Percentiles rank a stretch among this genome's conserved stretches.
Evolutionary conservation across 2,797 vertebrate species (phyloP).

Genomic region (Danio tinwini): DNA sequence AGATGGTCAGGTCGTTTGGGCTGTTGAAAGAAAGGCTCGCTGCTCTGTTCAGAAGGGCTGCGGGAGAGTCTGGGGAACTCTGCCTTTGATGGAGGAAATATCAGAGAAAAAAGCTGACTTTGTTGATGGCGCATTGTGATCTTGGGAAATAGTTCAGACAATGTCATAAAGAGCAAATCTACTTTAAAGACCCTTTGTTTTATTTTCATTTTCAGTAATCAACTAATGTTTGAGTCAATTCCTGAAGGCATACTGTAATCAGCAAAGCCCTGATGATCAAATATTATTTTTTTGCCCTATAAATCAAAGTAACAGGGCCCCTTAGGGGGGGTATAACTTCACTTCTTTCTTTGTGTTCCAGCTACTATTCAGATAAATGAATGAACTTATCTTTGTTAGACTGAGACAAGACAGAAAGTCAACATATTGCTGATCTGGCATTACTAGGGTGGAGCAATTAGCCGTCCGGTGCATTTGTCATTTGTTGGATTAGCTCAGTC

Average conservation of each 20-base stretch:
- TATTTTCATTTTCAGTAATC: constrained; percentile 3
- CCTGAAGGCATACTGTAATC: constrained; percentile 1
- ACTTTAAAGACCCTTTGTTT: not conserved
- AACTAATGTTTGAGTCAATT: not conserved
- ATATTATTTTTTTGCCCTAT: not conserved
- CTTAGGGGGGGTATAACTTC: not conserved
- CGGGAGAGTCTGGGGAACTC: constrained; percentile 53
- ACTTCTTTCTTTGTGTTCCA: constrained; percentile 3
- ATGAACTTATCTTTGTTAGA: constrained; percentile 64
- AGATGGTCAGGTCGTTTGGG: constrained; percentile 44
- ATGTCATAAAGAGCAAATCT: constrained; percentile 21
- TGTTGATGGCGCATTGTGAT: constrained; percentile 11
- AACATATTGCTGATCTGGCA: constrained; percentile 73
- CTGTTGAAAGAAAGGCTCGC: constrained; percentile 51
- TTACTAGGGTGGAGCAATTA: constrained; percentile 48
- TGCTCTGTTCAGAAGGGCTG: constrained; percentile 39
- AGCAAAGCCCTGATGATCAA: not conserved
- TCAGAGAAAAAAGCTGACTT: constrained; percentile 34
- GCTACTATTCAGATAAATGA: constrained; percentile 9
- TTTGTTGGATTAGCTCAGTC: constrained; percentile 61
- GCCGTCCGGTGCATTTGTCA: constrained; percentile 54
- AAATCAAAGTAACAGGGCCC: not conserved
- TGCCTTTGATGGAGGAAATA: constrained; percentile 31
- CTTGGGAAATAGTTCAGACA: constrained; percentile 31
- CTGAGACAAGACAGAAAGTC: constrained; percentile 62